phyloP scores from a whole-genome alignment of 1,140 invertebrate genomes.

The Euura lappo region DNA sequence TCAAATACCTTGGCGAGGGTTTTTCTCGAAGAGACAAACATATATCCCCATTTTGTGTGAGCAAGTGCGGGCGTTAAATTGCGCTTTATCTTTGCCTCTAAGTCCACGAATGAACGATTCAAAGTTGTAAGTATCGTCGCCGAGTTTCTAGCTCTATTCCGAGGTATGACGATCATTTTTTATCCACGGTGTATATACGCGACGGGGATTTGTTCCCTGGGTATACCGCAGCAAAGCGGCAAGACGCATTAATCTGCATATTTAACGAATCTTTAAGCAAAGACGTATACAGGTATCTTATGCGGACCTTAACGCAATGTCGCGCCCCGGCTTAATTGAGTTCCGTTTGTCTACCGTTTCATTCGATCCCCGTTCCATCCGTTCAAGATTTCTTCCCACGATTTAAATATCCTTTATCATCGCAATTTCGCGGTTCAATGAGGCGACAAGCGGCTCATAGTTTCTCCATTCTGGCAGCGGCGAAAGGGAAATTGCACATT shows the following conservation, averaged over 20 bases:
- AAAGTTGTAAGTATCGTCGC: too few relatives aligned
- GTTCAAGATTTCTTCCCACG: neutral
- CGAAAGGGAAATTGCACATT: too few relatives aligned
- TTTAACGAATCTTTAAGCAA: slow-evolving; percentile 4
- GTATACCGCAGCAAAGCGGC: neutral
- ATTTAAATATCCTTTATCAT: neutral
- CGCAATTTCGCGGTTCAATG: neutral
- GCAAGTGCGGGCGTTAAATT: too few relatives aligned
- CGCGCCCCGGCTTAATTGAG: neutral
- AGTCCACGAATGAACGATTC: too few relatives aligned
- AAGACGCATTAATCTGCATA: slow-evolving; percentile 4
- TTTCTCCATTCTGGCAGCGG: too few relatives aligned
- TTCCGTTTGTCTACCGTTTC: slow-evolving; percentile 1
- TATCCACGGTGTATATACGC: neutral
- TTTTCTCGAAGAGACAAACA: too few relatives aligned
- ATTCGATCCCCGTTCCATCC: neutral
- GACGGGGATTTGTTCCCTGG: neutral
- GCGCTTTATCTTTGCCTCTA: too few relatives aligned
- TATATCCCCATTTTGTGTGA: too few relatives aligned
- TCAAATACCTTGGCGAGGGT: neutral
- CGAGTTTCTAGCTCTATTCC: too few relatives aligned
- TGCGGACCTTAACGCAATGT: neutral
- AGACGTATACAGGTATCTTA: neutral
- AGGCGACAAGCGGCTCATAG: too few relatives aligned
- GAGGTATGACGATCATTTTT: too few relatives aligned